Evolutionary conservation across 2,797 vertebrate genomes (phyloP), one percentile per base, ranked within the genome.

Genomic region (Acrossocheilus wenchowensis): DNA sequence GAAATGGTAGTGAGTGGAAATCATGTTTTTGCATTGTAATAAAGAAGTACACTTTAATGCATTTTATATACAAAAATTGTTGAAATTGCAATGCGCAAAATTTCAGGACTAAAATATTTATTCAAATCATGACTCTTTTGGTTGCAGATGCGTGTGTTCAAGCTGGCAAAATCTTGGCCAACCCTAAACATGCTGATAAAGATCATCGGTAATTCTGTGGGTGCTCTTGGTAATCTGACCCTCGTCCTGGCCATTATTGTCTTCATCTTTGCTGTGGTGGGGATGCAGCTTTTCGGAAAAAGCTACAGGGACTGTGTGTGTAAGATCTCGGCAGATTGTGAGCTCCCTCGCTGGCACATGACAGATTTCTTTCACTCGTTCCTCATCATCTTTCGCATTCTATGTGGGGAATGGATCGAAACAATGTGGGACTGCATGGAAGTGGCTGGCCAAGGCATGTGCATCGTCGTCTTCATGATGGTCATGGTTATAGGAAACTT

Each of bases 381-480:
- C 94, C 97, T 99, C 91, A 98, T 98, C 14, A 94, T 99, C 93
- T 99, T 99, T 94, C 96, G 98, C 66, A 94, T 98, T 89, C 94
- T 99, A 86, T 99, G 98, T 0, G 98, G 96, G 95, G 0, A 99
- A 91, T 99, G 98, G 98, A 99, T 99, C 0, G 98, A 99, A 94
- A 99, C 97, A 89, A 99, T 99, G 98, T 99, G 98, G 98, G 97
- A 98, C 94, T 99, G 98, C 92, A 99, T 99, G 98, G 98, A 99
- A 92, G 98, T 99, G 91, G 96, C 98, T 0, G 97, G 97, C 43
- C 96, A 97, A 91, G 26, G 95, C 89, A 96, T 97, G 96, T 99
- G 98, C 88, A 95, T 99, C 81, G 91, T 95, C 0, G 96, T 99
- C 93, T 99, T 96, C 93, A 97, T 98, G 96, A 96, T 99, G 97